Base-by-base conservation (phyloP, 2,797 vertebrate genomes). In the Zenarchopterus dispar region DNA sequence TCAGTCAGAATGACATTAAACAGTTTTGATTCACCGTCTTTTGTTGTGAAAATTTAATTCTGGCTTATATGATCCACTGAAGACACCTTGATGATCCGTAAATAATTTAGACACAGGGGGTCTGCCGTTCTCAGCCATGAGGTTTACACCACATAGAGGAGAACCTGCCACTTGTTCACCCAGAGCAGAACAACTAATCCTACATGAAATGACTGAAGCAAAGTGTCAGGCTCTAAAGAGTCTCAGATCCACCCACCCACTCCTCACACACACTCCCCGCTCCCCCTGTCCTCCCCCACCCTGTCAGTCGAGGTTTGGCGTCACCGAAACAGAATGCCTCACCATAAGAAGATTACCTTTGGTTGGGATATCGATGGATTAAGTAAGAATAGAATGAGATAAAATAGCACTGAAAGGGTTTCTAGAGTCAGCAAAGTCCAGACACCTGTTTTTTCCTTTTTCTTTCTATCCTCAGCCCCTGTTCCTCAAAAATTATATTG, bases 301-400 rank as follows among this genome's bases (percentile, higher is more conserved):
- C 88, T 92, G 91, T 90, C 90, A 91, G 77, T 75, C 26, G 62
- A 82, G 87, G 87, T 93, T 91, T 83, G 91, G 88, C 89, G 87
- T 84, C 90, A 90, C 89, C 84, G 80, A 91, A 91, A 93, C 89
- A 84, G 85, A 92, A 88, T 73, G 90, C 87, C 90, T 84, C 86
- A 81, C 89, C 86, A 88, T 93, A 94, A 93, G 90, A 87, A 93
- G 93, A 94, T 94, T 94, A 93, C 84, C 86, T 89, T 84, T 73
- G 90, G 90, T 92, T 78, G 85, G 89, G 91, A 92, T 93, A 92
- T 91, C 83, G 89, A 88, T 91, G 92, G 92, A 93, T 94, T 93
- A 93, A 93, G 90, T 90, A 83, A 92, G 91, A 90, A 91, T 90
- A 91, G 90, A 92, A 92, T 71, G 82, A 90, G 90, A 91, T 92